Conservation (phyloP, 2,113 vertebrate species). For the Ursus arctos region DNA sequence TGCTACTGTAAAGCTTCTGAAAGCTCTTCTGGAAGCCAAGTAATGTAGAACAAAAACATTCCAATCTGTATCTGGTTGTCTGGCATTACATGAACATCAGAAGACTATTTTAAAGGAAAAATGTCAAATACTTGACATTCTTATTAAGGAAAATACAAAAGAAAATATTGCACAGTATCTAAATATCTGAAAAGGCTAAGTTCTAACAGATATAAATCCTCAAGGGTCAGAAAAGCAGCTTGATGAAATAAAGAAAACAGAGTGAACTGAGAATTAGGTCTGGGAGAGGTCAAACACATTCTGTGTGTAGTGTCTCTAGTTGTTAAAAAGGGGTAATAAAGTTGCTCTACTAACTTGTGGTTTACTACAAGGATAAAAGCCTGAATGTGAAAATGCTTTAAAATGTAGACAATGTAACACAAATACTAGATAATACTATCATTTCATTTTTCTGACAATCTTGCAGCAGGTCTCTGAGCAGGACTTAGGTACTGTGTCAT, state of each 20-base stretch:
- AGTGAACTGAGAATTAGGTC: background rate
- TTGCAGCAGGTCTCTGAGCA: background rate
- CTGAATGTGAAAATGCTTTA: background rate
- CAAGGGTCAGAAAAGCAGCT: background rate
- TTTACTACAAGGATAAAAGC: background rate
- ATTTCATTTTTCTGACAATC: background rate
- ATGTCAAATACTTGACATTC: background rate
- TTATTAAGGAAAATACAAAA: background rate
- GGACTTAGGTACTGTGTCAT: background rate
- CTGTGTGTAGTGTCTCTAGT: background rate
- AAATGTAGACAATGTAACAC: background rate
- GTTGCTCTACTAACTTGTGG: background rate
- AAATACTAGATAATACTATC: background rate
- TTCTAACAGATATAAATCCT: background rate
- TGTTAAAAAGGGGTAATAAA: background rate
- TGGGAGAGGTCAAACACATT: background rate
- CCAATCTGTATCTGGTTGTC: background rate
- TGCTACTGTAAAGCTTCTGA: background rate
- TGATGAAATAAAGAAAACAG: background rate
- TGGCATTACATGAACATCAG: background rate
- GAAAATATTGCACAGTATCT: background rate
- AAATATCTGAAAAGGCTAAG: constrained; percentile 3
- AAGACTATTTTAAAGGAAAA: constrained; percentile 9
- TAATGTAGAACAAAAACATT: background rate
- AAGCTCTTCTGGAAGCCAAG: background rate